phyloP scores from a whole-genome alignment of 2,888 invertebrate species.

The Drosophila lutescens region DNA sequence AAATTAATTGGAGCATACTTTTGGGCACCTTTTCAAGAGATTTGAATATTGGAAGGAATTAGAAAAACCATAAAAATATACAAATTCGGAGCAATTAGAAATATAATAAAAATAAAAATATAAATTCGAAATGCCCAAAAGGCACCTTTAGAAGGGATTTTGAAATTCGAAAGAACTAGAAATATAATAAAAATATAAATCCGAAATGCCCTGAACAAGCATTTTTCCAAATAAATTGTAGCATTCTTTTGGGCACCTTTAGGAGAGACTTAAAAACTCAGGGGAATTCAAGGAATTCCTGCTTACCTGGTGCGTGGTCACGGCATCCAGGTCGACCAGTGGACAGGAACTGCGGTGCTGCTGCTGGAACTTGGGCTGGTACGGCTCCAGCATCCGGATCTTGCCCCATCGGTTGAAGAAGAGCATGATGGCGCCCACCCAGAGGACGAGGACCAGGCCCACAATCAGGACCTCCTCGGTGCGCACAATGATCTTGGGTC shows the following conservation, averaged over 20 bases:
- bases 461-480: constrained; percentile 94
- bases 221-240: no score
- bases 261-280: no score
- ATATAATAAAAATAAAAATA: no score
- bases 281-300: no score
- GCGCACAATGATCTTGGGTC: constrained; percentile 90
- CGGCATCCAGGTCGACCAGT: constrained; percentile 85
- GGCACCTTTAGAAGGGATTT: background rate
- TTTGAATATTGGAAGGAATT: no score
- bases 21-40: background rate
- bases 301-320: constrained; percentile 77
- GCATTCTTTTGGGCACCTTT: background rate
- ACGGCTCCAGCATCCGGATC: constrained; percentile 95
- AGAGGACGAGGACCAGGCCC: constrained; percentile 92
- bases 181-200: no score
- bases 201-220: no score
- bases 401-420: constrained; percentile 98
- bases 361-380: constrained; percentile 95
- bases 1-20: background rate
- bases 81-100: no score
- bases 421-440: constrained; percentile 94
- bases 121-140: no score
- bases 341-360: constrained; percentile 92
- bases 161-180: no score
- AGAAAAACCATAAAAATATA: no score